Conservation (phyloP, 92 coral and sea anemone genomes). For the Siderastrea siderea region DNA sequence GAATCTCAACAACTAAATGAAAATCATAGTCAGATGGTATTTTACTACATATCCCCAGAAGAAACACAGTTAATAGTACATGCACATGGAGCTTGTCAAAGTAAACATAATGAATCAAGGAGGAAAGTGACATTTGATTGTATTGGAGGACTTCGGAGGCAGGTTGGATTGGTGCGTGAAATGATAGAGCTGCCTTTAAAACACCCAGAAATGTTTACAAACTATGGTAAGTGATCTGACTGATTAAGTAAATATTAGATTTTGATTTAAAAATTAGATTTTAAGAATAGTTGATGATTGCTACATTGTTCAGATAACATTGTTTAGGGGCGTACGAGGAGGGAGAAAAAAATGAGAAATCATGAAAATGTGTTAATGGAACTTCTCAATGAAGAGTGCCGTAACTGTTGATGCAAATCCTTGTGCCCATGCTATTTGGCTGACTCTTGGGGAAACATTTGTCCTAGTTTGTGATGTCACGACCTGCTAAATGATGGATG, state of each 20-base stretch:
- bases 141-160: conserved; percentile 89
- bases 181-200: conserved; percentile 91
- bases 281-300: background rate
- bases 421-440: too few relatives aligned
- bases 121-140: conserved; percentile 76
- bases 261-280: background rate
- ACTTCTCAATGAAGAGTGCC: too few relatives aligned
- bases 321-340: too few relatives aligned
- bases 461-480: too few relatives aligned
- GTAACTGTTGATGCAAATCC: too few relatives aligned
- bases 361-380: too few relatives aligned
- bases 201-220: conserved; percentile 84
- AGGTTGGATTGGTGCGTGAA: conserved; percentile 87
- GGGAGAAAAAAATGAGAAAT: too few relatives aligned
- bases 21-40: background rate
- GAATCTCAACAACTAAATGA: conserved; percentile 2
- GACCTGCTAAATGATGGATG: too few relatives aligned
- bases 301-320: too few relatives aligned
- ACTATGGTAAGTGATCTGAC: conserved; percentile 75
- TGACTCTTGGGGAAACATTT: too few relatives aligned
- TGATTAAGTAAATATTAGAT: background rate
- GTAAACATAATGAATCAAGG: conserved; percentile 1
- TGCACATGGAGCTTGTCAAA: conserved; percentile 46
- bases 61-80: conserved; percentile 77
- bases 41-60: conserved; percentile 80